Percentiles rank a stretch among this genome's conserved stretches.
Evolutionary conservation across 1,140 invertebrate genomes (phyloP).

Genomic region (Pseudomyrmex cubaensis): DNA sequence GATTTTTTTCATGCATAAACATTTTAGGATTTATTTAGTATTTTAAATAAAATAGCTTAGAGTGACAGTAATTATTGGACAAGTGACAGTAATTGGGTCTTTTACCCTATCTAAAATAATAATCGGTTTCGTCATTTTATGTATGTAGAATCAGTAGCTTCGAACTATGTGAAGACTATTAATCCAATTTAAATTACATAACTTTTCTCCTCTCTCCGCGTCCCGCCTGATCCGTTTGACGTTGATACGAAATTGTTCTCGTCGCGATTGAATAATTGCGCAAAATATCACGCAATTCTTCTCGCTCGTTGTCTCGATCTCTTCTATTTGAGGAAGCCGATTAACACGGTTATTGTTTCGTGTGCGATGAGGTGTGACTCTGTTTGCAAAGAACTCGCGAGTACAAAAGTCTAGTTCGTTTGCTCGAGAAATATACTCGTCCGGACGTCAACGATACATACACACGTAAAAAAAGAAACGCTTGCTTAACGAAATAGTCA

Average conservation of each 20-base stretch:
- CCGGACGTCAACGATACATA: too few relatives aligned
- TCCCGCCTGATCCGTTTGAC: not conserved
- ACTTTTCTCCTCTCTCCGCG: not conserved
- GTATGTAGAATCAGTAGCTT: too few relatives aligned
- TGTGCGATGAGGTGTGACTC: not conserved
- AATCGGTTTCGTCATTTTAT: not conserved
- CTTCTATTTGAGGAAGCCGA: not conserved
- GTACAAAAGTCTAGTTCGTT: not conserved
- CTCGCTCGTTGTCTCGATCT: not conserved
- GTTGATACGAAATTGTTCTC: not conserved
- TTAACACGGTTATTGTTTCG: constrained; percentile 18
- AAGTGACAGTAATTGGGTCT: too few relatives aligned
- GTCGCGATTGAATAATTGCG: constrained; percentile 1
- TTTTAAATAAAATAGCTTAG: too few relatives aligned
- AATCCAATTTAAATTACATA: constrained; percentile 14
- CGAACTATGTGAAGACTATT: too few relatives aligned
- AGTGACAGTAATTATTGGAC: too few relatives aligned
- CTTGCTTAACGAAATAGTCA: too few relatives aligned
- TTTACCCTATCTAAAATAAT: too few relatives aligned
- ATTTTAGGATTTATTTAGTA: too few relatives aligned
- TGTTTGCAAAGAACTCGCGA: constrained; percentile 15
- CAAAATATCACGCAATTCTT: not conserved
- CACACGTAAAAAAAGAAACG: too few relatives aligned
- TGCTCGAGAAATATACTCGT: constrained; percentile 31
- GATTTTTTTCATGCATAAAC: too few relatives aligned